Base-by-base conservation (phyloP, 30 jellyfish, hydroid and myxozoan genomes). In the Pelagia noctiluca region DNA sequence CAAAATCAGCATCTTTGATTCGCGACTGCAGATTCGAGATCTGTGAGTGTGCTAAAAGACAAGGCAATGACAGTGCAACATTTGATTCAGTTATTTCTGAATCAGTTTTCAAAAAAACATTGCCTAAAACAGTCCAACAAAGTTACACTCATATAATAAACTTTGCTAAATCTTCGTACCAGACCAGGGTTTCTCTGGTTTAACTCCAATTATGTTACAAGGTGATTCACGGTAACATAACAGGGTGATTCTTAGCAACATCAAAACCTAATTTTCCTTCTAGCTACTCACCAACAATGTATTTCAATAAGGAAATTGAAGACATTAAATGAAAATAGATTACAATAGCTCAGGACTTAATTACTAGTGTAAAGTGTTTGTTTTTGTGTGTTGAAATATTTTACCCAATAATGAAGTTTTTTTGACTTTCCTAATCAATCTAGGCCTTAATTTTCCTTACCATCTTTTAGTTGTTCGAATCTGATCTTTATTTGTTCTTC, bases 401-500 rank as follows among this genome's bases (percentile, higher is more conserved):
- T 5, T 16, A 8, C 57, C 57, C 57, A 8, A 5, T 42, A 29
- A 64, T 2, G 78, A 64, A 19, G 30, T 3, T 64, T 3, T 11
- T 3, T 31, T 31, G 31, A 69, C 16, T 8, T 5, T 16, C 57
- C 57, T 16, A 8, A 8, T 42, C 13, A 0, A 71, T 0, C 8
- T n/a, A 0, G 12, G 10, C n/a, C 3, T 19, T 0, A 19, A 23
- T 52, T 26, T 32, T 7, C 24, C 71, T 2, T 52, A 91, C 98
- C 96, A 67, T 74, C 89, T 53, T 91, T 91, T 1, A 91, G 78
- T 23, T 86, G 84, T 22, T 91, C 94, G 61, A 91, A 91, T 63
- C 98, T 60, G 52, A 71, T 86, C 37, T 78, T 91, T 2, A 91
- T 84, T n/a, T 72, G 38, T 62, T 91, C 98, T 74, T 91, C 98